Base-by-base conservation (phyloP, 2,797 vertebrate genomes). In the Fundulus diaphanus region DNA sequence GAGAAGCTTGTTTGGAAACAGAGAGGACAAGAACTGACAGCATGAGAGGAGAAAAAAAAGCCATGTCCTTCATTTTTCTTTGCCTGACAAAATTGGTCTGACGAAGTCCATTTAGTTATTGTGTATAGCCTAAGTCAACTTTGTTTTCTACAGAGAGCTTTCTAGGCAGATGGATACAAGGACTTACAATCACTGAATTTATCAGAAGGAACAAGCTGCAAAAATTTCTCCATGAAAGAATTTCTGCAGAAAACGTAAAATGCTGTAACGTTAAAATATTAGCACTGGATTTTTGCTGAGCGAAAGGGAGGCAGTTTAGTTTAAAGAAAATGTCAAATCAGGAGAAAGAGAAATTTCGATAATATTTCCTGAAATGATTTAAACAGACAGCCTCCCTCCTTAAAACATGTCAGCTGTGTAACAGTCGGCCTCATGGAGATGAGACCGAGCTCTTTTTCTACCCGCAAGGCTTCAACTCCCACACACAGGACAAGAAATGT, bases 371-470 rank as follows among this genome's bases (percentile, higher is more conserved):
- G 59, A 63, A 63, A 13, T 73, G n/a, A 56, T 56, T 61, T 72
- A 57, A 66, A 56, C 35, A 51, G 52, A 22, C 40, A 49, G 7
- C n/a, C 68, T 49, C 63, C 20, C 27, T 75, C 68, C 67, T 72
- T 49, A 65, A 57, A 74, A 82, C 77, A 80, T 85, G 77, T 87
- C 80, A 88, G 59, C 11, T 6, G 9, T n/a, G 35, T n/a, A 65
- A 40, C 61, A 37, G 24, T 65, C 61, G 13, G 40, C 24, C 35
- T 65, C 22, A 40, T 12, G 1, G 22, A 80, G 29, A 70, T 83
- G 79, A 85, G 85, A 87, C 73, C 24, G 81, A 84, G 80, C 81
- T 87, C 80, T 89, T 86, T 83, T 82, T 74, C 69, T 67, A 72
- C 80, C 61, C 84, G 35, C 63, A 76, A 82, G 84, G 84, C 82